A percentile compares a stretch with the other conserved stretches of the same genome.
These are phyloP conservation scores for Caenorhabditis sp. DNA, from an alignment of 2,888 invertebrate species.

Conservation along the genomic window DNA sequence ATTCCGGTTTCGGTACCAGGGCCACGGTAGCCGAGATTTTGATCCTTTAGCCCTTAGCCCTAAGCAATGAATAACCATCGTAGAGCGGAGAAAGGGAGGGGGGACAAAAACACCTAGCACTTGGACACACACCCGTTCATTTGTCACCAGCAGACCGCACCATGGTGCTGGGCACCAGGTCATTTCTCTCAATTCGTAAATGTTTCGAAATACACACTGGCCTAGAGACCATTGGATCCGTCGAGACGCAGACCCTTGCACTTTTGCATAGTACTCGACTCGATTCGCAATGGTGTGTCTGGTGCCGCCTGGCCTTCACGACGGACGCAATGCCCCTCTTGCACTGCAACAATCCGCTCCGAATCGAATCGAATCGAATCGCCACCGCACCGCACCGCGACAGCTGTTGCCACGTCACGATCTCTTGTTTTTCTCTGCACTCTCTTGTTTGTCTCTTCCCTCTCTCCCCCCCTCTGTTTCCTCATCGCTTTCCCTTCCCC, in stretches of 20 bases:
- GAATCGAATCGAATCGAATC: no score
- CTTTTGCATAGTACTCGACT: slow-evolving; percentile 37
- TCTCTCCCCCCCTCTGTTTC: no score
- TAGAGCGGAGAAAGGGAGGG: no score
- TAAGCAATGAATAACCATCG: no score
- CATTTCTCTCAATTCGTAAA: slow-evolving; percentile 6
- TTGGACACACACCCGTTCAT: no score
- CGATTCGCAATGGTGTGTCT: slow-evolving; percentile 5
- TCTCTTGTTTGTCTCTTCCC: slow-evolving; percentile 45
- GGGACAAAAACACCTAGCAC: slow-evolving; percentile 7
- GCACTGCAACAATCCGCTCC: no score
- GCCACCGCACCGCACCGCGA: no score
- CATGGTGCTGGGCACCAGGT: slow-evolving; percentile 36
- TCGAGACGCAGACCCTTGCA: slow-evolving; percentile 13
- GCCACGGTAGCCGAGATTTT: neutral
- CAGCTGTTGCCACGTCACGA: slow-evolving; percentile 42
- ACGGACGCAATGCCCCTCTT: no score
- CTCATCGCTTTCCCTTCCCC: no score
- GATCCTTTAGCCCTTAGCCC: no score
- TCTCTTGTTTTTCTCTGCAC: slow-evolving; percentile 8
- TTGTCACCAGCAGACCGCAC: no score
- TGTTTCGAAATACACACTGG: slow-evolving; percentile 41
- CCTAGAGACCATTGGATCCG: neutral
- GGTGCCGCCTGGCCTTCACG: neutral
- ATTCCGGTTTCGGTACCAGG: slow-evolving; percentile 5